Evolutionary conservation across 2,113 vertebrate species (phyloP).

Genomic region (Chlamydotis undulata): DNA sequence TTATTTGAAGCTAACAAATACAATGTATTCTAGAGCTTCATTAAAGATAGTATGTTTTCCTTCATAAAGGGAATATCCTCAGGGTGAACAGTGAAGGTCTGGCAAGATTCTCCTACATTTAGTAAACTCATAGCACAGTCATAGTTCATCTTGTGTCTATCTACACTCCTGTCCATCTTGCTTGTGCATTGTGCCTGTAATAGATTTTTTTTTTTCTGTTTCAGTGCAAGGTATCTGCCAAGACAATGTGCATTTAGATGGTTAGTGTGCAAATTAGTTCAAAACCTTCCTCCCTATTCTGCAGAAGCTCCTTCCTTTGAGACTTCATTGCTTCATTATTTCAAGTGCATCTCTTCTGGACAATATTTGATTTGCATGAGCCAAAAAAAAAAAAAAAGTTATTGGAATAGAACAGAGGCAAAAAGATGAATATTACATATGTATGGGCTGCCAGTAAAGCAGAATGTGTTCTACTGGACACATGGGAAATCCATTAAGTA

Average conservation of each 20-base stretch:
- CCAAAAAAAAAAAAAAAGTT: background rate
- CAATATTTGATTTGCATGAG: background rate
- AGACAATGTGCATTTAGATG: background rate
- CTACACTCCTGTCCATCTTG: background rate
- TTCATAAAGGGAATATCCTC: background rate
- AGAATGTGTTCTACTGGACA: background rate
- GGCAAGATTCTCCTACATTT: background rate
- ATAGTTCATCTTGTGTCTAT: background rate
- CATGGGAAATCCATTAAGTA: background rate
- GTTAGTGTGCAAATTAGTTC: background rate
- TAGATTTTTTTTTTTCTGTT: background rate
- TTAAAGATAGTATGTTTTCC: background rate
- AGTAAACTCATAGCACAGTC: background rate
- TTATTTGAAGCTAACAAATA: background rate
- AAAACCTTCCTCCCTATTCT: background rate
- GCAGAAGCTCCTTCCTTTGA: background rate
- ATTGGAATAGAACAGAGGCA: background rate
- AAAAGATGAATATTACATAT: background rate
- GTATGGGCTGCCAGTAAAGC: background rate
- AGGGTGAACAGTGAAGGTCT: background rate
- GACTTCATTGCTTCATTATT: background rate
- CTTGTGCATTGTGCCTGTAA: background rate
- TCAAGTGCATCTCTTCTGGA: background rate
- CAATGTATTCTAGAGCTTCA: background rate
- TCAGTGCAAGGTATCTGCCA: background rate